Evolutionary conservation across 2,888 invertebrate genomes (phyloP).

Genomic region (Polymixis lichenea): DNA sequence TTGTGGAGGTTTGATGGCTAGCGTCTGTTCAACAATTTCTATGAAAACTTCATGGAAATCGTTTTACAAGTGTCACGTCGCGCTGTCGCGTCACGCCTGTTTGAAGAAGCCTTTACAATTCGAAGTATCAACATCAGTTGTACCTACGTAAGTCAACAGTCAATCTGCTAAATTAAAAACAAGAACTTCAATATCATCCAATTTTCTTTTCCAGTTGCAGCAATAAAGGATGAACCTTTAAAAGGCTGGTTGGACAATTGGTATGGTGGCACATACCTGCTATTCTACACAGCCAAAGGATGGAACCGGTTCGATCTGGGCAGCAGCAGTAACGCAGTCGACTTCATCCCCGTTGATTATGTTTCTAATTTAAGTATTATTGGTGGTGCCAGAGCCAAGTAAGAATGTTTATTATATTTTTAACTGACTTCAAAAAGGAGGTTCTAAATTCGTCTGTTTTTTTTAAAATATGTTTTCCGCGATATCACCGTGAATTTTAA

Average conservation of each 20-base stretch:
- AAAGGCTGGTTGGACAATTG: conserved; percentile 98
- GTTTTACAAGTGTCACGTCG: too few species aligned
- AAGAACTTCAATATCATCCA: neutral
- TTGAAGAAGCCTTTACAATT: too few species aligned
- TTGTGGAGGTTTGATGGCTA: too few species aligned
- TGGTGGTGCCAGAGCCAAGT: conserved; percentile 89
- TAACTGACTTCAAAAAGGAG: too few species aligned
- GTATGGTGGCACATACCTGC: conserved; percentile 94
- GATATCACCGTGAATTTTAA: too few species aligned
- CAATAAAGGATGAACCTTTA: conserved; percentile 92
- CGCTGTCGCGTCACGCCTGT: too few species aligned
- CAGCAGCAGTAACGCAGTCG: conserved; percentile 92
- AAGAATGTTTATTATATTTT: conserved; percentile 7
- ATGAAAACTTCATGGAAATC: too few species aligned
- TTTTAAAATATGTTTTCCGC: too few species aligned
- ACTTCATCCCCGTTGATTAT: conserved; percentile 95
- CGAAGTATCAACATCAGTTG: too few species aligned
- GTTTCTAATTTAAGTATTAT: conserved; percentile 95
- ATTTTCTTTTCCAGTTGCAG: conserved; percentile 86
- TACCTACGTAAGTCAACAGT: too few species aligned
- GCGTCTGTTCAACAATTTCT: too few species aligned
- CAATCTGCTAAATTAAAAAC: neutral
- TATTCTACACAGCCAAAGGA: conserved; percentile 92
- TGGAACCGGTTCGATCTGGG: conserved; percentile 94
- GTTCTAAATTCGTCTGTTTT: too few species aligned